phyloP scores from a whole-genome alignment of 2,113 vertebrate species.

The Cyprinus carpio region DNA sequence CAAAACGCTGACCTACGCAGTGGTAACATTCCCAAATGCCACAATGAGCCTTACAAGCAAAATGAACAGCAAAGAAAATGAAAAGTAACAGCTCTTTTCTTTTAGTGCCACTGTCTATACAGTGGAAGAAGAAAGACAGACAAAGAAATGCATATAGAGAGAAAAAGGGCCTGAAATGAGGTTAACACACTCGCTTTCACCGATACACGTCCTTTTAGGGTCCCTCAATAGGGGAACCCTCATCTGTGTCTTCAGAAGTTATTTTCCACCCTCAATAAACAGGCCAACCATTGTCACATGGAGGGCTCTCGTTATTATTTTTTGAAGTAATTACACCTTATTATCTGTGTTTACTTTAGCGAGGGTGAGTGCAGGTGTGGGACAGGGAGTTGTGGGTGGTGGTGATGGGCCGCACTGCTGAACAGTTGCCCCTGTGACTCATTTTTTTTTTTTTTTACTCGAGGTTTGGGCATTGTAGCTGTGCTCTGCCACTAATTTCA shows the following conservation, averaged over 20 bases:
- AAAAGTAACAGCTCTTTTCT: constrained; percentile 34
- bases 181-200: constrained; percentile 65
- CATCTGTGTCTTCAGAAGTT: constrained; percentile 75
- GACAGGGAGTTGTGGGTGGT: constrained; percentile 86
- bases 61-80: constrained; percentile 22
- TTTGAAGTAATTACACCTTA: constrained; percentile 95
- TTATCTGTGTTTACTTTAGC: constrained; percentile 98
- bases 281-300: constrained; percentile 84
- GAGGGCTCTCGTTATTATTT: constrained; percentile 87
- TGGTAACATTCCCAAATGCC: constrained; percentile 58
- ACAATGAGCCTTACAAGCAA: constrained; percentile 30
- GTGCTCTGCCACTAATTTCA: constrained; percentile 93
- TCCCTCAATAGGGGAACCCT: constrained; percentile 70
- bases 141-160: constrained; percentile 5
- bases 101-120: not conserved
- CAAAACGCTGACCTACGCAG: not conserved
- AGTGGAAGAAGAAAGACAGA: constrained; percentile 3
- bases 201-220: constrained; percentile 64
- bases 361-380: constrained; percentile 93
- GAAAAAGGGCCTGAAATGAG: constrained; percentile 28
- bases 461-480: constrained; percentile 88
- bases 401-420: constrained; percentile 80
- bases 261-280: constrained; percentile 85
- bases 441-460: constrained; percentile 71
- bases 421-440: constrained; percentile 82